Evolutionary conservation across 2,797 vertebrate genomes (phyloP), one percentile per base, ranked within the genome.

Genomic region (Rhinella marina): DNA sequence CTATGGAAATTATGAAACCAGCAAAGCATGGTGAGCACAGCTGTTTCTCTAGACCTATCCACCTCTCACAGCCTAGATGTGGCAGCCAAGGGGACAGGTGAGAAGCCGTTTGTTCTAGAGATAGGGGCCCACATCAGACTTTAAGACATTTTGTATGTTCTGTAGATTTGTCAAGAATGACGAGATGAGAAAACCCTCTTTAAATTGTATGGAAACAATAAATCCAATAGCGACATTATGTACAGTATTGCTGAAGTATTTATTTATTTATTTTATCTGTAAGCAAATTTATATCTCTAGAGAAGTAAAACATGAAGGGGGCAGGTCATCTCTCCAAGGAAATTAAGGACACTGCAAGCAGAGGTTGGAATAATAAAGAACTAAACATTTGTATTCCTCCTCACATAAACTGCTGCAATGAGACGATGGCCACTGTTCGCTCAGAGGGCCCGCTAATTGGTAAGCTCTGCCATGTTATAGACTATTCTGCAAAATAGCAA

Each of bases 251-350:
- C 52, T 25, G 62, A 12, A 23, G 27, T 52, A 11, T 82, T 66
- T 50, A 52, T 25, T 25, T 41, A 41, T 41, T 66, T 52, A 19
- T 82, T 66, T 50, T 27, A 11, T 17, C 48, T 66, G 62, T 27
- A 16, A 66, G n/a, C n/a, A 25, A 68, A 70, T 82, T 70, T 68
- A 17, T 23, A 29, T 16, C 48, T 13, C 16, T 29, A 56, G 17
- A 56, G 64, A 54, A 21, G 81, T 19, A 70, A 56, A 68, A 70
- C 27, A 29, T 25, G 41, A 54, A 82, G 62, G 68, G 81, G 25
- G 25, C 81, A 70, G 81, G 62, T 82, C 48, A 70, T 0, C 64
- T 27, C 81, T 54, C 81, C 16, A 25, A 82, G 81, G 64, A 82
- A 82, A 66, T 64, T 48, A 64, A 48, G 4, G 23, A 48, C 50